phyloP scores from a whole-genome alignment of 1,140 invertebrate genomes.

The Drosophila bifasciata region DNA sequence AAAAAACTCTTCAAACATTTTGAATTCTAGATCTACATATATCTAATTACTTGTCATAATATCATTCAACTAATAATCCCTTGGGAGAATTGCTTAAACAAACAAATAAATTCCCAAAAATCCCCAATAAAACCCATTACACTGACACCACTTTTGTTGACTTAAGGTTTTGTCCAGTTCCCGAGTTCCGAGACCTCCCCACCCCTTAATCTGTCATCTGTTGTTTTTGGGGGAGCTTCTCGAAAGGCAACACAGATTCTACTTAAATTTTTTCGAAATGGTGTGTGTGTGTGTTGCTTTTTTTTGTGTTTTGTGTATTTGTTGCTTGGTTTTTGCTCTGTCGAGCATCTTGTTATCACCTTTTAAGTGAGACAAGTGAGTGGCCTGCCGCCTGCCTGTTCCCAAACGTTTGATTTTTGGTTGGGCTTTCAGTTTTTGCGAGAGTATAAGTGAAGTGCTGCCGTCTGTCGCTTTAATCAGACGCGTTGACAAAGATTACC shows the following conservation, averaged over 20 bases:
- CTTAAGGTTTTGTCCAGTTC: constrained; percentile 6
- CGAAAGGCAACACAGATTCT: constrained; percentile 35
- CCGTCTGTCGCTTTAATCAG: constrained; percentile 61
- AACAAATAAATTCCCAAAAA: constrained; percentile 40
- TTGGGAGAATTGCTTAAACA: constrained; percentile 27
- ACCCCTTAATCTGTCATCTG: constrained; percentile 44
- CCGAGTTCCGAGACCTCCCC: constrained; percentile 8
- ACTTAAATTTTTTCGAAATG: constrained; percentile 3
- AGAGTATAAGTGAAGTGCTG: constrained; percentile 46
- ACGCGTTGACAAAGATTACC: constrained; percentile 76
- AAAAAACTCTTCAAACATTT: too few species aligned
- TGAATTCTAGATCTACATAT: constrained; percentile 8
- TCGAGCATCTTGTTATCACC: constrained; percentile 80
- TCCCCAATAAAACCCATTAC: constrained; percentile 16
- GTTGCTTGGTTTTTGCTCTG: constrained; percentile 34
- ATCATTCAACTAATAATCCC: constrained; percentile 18
- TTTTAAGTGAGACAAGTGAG: constrained; percentile 80
- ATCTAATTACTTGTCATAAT: constrained; percentile 26
- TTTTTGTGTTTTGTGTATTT: constrained; percentile 32
- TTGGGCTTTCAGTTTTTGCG: neutral
- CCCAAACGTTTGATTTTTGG: constrained; percentile 2
- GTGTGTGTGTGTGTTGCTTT: constrained; percentile 35
- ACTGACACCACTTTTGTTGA: constrained; percentile 69
- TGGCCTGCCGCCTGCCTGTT: constrained; percentile 52
- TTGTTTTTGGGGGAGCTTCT: constrained; percentile 2